Conservation (phyloP, 2,888 invertebrate genomes). For the Mesodorylaimus sp. region DNA sequence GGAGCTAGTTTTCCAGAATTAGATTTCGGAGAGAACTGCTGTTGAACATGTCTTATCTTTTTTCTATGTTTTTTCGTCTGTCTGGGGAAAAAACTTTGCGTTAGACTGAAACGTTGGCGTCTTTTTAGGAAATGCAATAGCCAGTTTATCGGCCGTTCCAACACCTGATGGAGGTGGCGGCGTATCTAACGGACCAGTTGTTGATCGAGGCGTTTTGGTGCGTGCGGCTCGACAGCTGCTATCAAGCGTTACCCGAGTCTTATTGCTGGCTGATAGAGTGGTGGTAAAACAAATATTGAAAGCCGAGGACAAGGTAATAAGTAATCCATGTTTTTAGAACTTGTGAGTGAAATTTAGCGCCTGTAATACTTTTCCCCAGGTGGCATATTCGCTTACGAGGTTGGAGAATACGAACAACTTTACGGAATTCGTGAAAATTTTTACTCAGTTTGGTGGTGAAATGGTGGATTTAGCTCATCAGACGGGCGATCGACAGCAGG, state of each 20-base stretch:
- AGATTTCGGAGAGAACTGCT: too few species aligned
- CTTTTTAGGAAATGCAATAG: slow-evolving; percentile 82
- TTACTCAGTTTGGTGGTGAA: slow-evolving; percentile 91
- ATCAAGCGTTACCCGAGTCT: slow-evolving; percentile 79
- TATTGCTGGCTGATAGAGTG: slow-evolving; percentile 86
- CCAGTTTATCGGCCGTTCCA: slow-evolving; percentile 55
- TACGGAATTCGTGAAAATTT: slow-evolving; percentile 92
- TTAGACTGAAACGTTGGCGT: too few species aligned
- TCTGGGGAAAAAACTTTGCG: too few species aligned
- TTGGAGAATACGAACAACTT: slow-evolving; percentile 38
- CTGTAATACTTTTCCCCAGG: too few species aligned
- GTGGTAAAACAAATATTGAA: slow-evolving; percentile 85
- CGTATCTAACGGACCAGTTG: neutral
- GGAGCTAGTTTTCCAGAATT: too few species aligned
- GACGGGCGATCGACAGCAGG: slow-evolving; percentile 62
- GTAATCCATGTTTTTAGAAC: neutral
- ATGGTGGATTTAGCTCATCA: slow-evolving; percentile 95
- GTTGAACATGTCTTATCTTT: too few species aligned
- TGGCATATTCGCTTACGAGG: slow-evolving; percentile 33
- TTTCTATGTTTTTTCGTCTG: too few species aligned
- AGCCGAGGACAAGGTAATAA: slow-evolving; percentile 74
- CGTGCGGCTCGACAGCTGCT: slow-evolving; percentile 77
- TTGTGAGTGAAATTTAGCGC: too few species aligned
- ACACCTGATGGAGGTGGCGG: neutral
- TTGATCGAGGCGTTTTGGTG: slow-evolving; percentile 41